These are phyloP conservation scores for Caenorhabditis sp. DNA, from an alignment of 2,888 invertebrate genomes.

Conservation along the genomic window DNA sequence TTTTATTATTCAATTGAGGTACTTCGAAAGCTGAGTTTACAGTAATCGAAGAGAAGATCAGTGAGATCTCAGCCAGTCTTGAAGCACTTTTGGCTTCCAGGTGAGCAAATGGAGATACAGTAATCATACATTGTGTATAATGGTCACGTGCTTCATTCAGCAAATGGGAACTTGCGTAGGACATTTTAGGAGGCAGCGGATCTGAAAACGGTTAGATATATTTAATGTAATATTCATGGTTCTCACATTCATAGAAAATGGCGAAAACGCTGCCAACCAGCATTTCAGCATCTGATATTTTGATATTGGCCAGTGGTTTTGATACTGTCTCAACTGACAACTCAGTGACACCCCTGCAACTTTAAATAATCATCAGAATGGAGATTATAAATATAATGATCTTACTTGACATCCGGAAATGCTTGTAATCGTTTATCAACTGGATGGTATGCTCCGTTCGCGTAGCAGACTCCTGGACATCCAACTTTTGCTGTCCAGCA, in stretches of 20 bases:
- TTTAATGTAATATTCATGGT: no score
- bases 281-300: constrained; percentile 59
- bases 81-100: constrained; percentile 50
- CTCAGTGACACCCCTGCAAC: constrained; percentile 57
- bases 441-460: constrained; percentile 74
- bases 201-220: constrained; percentile 28
- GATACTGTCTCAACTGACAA: constrained; percentile 62
- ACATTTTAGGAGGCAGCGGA: constrained; percentile 56
- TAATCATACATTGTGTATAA: constrained; percentile 57
- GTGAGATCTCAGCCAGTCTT: constrained; percentile 49
- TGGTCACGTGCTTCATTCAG: constrained; percentile 51
- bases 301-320: constrained; percentile 48
- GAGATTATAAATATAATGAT: no score
- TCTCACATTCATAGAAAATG: constrained; percentile 64
- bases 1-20: background rate
- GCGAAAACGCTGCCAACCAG: constrained; percentile 59
- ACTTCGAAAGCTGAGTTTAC: constrained; percentile 5
- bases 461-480: constrained; percentile 76
- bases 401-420: constrained; percentile 58
- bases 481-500: constrained; percentile 71
- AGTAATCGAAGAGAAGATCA: constrained; percentile 55
- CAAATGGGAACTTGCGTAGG: constrained; percentile 23
- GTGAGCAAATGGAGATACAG: constrained; percentile 43
- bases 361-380: background rate
- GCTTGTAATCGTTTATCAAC: constrained; percentile 44